phyloP scores from a whole-genome alignment of 2,888 invertebrate genomes.

The Raillietiella orientalis region DNA sequence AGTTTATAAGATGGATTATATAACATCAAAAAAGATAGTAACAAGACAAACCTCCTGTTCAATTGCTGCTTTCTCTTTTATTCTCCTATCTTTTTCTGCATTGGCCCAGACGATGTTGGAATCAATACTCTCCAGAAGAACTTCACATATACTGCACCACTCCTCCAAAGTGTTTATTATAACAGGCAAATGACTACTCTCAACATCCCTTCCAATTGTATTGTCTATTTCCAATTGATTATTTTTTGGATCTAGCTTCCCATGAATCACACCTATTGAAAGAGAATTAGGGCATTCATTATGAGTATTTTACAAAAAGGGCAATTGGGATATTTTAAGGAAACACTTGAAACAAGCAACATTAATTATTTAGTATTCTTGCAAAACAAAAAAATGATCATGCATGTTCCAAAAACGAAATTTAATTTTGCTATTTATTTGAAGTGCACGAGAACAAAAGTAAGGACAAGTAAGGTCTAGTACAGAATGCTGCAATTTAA shows the following conservation, averaged over 20 bases:
- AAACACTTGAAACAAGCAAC: no score
- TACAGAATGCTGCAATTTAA: no score
- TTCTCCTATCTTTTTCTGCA: slow-evolving; percentile 39
- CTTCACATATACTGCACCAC: slow-evolving; percentile 71
- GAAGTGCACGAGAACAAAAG: no score
- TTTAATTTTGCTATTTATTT: no score
- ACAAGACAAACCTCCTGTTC: slow-evolving; percentile 40
- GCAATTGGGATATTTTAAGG: no score
- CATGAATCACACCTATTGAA: slow-evolving; percentile 69
- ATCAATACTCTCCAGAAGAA: slow-evolving; percentile 58
- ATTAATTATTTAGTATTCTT: no score
- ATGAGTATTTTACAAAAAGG: no score
- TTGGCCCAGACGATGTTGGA: slow-evolving; percentile 63
- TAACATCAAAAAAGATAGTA: slow-evolving; percentile 2
- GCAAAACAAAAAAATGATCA: slow-evolving; percentile 3
- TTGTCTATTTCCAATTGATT: slow-evolving; percentile 75
- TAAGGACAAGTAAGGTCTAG: no score
- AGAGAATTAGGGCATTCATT: no score
- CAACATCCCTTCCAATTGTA: slow-evolving; percentile 69
- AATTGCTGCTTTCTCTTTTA: slow-evolving; percentile 42
- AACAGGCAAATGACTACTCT: slow-evolving; percentile 41
- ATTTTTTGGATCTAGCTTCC: slow-evolving; percentile 82
- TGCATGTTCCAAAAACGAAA: slow-evolving; percentile 1
- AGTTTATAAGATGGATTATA: no score
- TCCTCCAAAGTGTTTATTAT: slow-evolving; percentile 49